Evolutionary conservation across 2,113 vertebrate genomes (phyloP), one percentile per base, ranked within the genome.

Genomic region (Microtus pennsylvanicus): DNA sequence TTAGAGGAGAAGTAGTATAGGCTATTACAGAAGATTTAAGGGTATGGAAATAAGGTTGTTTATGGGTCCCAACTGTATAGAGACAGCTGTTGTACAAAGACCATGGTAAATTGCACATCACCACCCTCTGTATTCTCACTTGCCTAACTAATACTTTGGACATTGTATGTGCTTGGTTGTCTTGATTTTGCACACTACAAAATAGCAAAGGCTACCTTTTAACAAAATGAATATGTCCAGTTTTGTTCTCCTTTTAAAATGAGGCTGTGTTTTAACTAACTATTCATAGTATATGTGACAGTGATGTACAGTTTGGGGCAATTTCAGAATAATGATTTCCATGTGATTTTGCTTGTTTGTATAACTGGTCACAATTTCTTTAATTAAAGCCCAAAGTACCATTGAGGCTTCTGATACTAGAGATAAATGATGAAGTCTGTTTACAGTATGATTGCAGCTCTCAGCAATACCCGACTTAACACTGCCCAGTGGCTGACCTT

Each of bases 81-180:
- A 45, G 45, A 45, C 5, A 45, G 45, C 45, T 45, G 45, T 45
- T 45, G 45, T 45, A 45, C 45, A 45, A 45, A 45, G 45, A 45
- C 45, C 45, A 45, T 45, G 45, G 45, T 45, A 45, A 5, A 45
- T 45, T 45, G 45, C 45, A 45, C 45, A 28, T 72, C 42, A 72
- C 7, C 35, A 52, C 11, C 45, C 58, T 24, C 17, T 93, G 24
- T 80, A 52, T 89, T 87, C 82, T 91, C 9, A 24, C 74, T 82
- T 93, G 61, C 9, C 86, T 77, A 55, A 80, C 3, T 45, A 45
- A 45, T 45, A 78, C 5, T 75, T 93, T 63, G 55, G 19, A 86
- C 94, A 82, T n/a, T 28, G 26, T 28, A 80, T 80, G 35, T 42
- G 61, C 75, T 83, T 55, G 72, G 78, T 97, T 95, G 82, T 42